Evolutionary conservation across 2,113 vertebrate genomes (phyloP).

Genomic region (Clupea harengus): DNA sequence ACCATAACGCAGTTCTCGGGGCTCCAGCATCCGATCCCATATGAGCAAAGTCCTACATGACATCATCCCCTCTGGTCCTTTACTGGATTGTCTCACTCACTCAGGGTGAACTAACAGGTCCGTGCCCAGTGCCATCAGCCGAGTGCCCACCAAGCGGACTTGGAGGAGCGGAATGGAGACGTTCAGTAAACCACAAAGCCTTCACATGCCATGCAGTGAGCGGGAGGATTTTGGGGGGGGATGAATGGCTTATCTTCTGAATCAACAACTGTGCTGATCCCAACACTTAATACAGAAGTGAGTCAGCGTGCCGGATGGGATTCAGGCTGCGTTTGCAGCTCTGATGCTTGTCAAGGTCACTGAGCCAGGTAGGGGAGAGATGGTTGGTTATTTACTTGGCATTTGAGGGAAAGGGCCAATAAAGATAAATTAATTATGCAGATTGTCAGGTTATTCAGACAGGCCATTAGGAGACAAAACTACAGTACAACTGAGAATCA

Average conservation of each 20-base stretch:
- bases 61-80: not conserved
- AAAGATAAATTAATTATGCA: conserved; percentile 23
- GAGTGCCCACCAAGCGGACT: not conserved
- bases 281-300: conserved; percentile 5
- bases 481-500: not conserved
- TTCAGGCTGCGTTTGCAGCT: conserved; percentile 26
- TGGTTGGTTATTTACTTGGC: not conserved
- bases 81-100: not conserved
- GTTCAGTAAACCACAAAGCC: not conserved
- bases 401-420: conserved; percentile 28
- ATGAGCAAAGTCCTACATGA: not conserved
- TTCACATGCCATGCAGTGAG: not conserved
- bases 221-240: not conserved
- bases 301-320: conserved; percentile 3
- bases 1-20: not conserved
- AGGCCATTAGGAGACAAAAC: not conserved
- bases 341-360: conserved; percentile 26
- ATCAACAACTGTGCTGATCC: not conserved
- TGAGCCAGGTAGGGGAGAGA: not conserved
- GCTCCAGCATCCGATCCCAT: not conserved
- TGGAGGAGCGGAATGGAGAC: not conserved
- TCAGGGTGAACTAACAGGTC: not conserved
- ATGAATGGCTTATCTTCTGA: not conserved
- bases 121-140: not conserved
- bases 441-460: not conserved